A percentile compares a stretch with the other conserved stretches of the same genome.
Conservation (phyloP, 1,140 invertebrate species). For the Atta texana region DNA sequence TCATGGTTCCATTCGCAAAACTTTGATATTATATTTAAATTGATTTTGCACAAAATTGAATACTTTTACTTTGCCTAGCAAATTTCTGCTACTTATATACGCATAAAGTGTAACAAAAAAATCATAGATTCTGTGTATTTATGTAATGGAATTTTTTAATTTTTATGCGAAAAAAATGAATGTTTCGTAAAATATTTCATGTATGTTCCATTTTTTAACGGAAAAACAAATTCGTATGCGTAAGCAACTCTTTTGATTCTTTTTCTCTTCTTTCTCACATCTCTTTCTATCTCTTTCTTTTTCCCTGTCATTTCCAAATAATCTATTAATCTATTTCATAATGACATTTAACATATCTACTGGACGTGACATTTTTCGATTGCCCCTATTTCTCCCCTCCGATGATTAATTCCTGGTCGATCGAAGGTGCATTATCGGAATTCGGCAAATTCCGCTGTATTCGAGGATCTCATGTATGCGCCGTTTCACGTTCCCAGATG, state of each 20-base stretch:
- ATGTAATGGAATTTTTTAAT: not conserved
- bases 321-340: conserved; percentile 39
- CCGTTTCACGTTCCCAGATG: conserved; percentile 22
- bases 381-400: conserved; percentile 34
- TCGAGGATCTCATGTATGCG: conserved; percentile 41
- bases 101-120: conserved; percentile 38
- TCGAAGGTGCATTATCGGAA: conserved; percentile 51
- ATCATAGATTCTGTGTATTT: conserved; percentile 22
- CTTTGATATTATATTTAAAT: conserved; percentile 54
- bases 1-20: not conserved
- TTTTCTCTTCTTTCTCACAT: not conserved
- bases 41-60: conserved; percentile 43
- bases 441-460: conserved; percentile 35
- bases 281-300: not conserved
- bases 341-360: conserved; percentile 45
- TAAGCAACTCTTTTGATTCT: conserved; percentile 9
- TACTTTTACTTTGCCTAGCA: not conserved
- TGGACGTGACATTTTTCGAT: conserved; percentile 57
- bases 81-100: not conserved
- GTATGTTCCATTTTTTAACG: not conserved
- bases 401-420: conserved; percentile 47
- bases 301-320: conserved; percentile 29
- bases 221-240: not conserved
- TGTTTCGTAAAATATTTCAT: conserved; percentile 30
- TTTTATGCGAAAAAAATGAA: conserved; percentile 9